Evolutionary conservation across 2,888 invertebrate species (phyloP).

Genomic region (Osmoderma eremita): DNA sequence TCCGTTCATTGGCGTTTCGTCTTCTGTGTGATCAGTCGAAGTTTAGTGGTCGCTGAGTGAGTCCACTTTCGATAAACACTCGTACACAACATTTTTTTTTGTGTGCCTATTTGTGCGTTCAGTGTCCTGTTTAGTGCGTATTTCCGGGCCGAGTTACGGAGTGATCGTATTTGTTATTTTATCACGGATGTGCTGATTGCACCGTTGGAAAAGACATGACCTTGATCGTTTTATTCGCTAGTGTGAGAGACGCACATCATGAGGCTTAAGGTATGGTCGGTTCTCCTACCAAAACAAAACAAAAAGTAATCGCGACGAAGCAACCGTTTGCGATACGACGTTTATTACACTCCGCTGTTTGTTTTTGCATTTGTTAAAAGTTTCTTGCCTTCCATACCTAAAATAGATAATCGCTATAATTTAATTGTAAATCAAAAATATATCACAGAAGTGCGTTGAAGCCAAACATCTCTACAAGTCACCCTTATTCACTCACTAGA

Average conservation of each 20-base stretch:
- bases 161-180: conserved; percentile 15
- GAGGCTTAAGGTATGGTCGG: conserved; percentile 40
- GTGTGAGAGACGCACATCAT: conserved; percentile 34
- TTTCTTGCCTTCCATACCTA: neutral
- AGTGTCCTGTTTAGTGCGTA: conserved; percentile 32
- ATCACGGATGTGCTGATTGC: conserved; percentile 20
- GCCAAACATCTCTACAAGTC: conserved; percentile 20
- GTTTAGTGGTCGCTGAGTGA: conserved; percentile 25
- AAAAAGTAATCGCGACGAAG: conserved; percentile 13
- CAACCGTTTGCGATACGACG: conserved; percentile 1
- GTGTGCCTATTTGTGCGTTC: conserved; percentile 14
- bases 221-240: conserved; percentile 28
- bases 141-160: neutral
- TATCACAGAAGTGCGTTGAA: conserved; percentile 25
- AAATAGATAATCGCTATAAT: neutral
- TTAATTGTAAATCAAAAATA: neutral
- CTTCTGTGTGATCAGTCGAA: conserved; percentile 6
- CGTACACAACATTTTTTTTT: neutral
- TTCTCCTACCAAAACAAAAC: conserved; percentile 20
- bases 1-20: conserved; percentile 23
- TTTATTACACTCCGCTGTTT: neutral
- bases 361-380: conserved; percentile 4
- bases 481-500: conserved; percentile 14
- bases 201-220: conserved; percentile 38
- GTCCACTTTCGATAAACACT: neutral